Evolutionary conservation across 30 jellyfish, hydroid and myxozoan species (phyloP), one percentile per base, ranked within the genome.

Genomic region (Chironex yamaguchii): DNA sequence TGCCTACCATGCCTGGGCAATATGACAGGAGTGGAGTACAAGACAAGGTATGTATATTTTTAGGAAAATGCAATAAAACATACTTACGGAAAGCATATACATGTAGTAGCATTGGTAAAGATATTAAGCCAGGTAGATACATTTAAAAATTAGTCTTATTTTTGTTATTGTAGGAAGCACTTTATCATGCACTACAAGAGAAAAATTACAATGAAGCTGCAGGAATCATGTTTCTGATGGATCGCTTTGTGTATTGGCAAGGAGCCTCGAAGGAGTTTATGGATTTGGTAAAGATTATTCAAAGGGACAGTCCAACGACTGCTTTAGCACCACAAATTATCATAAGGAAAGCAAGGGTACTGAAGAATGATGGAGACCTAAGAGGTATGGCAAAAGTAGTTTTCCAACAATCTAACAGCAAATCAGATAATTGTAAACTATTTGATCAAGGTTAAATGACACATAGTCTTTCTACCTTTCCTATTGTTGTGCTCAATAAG

Each of bases 91-190:
- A n/a, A n/a, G n/a, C n/a, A n/a, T n/a, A n/a, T n/a, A n/a, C n/a
- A n/a, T n/a, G n/a, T n/a, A n/a, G n/a, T n/a, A n/a, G n/a, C n/a
- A n/a, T n/a, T n/a, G n/a, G n/a, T n/a, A n/a, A n/a, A n/a, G n/a
- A n/a, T n/a, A n/a, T n/a, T n/a, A n/a, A n/a, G n/a, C n/a, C n/a
- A n/a, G n/a, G n/a, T n/a, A n/a, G n/a, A n/a, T n/a, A n/a, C n/a
- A n/a, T n/a, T n/a, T n/a, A n/a, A n/a, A n/a, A n/a, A n/a, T n/a
- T n/a, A n/a, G n/a, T n/a, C n/a, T n/a, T n/a, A n/a, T n/a, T n/a
- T n/a, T n/a, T n/a, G n/a, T n/a, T n/a, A n/a, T n/a, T n/a, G n/a
- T 64, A 86, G 96, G 96, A 86, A 35, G 67, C 86, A 29, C 87
- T 75, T 9, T 86, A 73, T 62, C 74, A 71, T 51, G 86, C 90